These are phyloP conservation scores for Cyclargus thomasi DNA, from an alignment of 1,140 invertebrate genomes.

Conservation along the genomic window DNA sequence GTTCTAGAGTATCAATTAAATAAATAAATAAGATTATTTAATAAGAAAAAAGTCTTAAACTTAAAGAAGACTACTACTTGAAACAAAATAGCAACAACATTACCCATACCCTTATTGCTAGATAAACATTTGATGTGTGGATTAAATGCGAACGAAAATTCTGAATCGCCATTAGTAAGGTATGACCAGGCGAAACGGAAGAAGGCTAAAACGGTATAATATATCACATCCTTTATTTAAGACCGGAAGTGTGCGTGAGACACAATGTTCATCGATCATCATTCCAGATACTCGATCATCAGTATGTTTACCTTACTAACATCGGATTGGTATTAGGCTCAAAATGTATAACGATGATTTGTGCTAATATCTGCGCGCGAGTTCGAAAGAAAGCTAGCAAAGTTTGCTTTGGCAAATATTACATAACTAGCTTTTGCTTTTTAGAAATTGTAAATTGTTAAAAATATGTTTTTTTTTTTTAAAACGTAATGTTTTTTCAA, in stretches of 20 bases:
- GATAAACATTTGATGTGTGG: background rate
- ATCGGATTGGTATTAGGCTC: conserved; percentile 61
- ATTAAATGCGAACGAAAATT: background rate
- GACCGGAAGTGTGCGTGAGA: conserved; percentile 54
- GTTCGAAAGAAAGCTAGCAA: no score
- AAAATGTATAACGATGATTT: background rate
- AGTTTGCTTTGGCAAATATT: no score
- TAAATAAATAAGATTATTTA: no score
- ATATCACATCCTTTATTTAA: conserved; percentile 42
- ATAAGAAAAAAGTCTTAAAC: no score
- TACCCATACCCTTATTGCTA: no score
- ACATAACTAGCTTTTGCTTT: no score
- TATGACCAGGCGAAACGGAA: conserved; percentile 10
- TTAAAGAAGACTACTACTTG: no score
- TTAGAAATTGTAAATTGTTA: no score
- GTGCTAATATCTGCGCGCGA: background rate
- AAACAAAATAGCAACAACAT: no score
- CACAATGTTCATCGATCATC: conserved; percentile 72
- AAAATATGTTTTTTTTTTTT: no score
- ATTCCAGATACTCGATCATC: conserved; percentile 64
- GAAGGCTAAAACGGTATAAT: conserved; percentile 37
- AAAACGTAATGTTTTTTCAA: no score
- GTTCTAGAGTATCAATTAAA: no score
- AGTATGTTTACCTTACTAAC: conserved; percentile 59
- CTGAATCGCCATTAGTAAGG: background rate